These are phyloP conservation scores for Labia minor DNA, from an alignment of 2,888 invertebrate genomes.

Conservation along the genomic window DNA sequence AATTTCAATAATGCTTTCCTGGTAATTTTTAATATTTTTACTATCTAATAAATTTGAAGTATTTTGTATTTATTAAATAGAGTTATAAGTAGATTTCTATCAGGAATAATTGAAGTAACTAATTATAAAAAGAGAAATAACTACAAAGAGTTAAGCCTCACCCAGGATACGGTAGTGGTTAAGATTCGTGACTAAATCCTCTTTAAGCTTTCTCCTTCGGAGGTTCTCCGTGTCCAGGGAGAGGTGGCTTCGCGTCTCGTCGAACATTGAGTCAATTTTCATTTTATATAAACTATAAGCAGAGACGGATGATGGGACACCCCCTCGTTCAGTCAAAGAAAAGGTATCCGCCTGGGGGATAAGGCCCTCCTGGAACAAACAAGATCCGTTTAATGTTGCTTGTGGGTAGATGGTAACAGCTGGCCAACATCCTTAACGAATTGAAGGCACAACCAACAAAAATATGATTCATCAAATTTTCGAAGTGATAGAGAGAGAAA, in stretches of 20 bases:
- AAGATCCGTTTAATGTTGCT: too few species aligned
- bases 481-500: too few species aligned
- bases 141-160: neutral
- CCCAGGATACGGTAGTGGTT: neutral
- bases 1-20: too few species aligned
- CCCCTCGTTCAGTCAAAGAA: neutral
- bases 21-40: too few species aligned
- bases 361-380: neutral
- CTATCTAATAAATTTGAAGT: too few species aligned
- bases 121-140: neutral
- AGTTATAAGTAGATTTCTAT: too few species aligned
- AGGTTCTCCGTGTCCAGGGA: slow-evolving; percentile 34
- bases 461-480: too few species aligned
- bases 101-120: neutral
- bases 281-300: slow-evolving; percentile 62
- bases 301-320: slow-evolving; percentile 21
- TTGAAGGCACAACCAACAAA: too few species aligned
- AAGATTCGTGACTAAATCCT: neutral
- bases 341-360: neutral
- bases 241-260: slow-evolving; percentile 50
- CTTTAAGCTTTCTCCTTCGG: slow-evolving; percentile 28
- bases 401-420: too few species aligned
- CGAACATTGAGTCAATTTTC: slow-evolving; percentile 78
- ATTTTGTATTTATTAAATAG: too few species aligned
- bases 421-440: too few species aligned